Evolutionary conservation across 2,797 vertebrate genomes (phyloP), one percentile per base, ranked within the genome.

Genomic region (Staurois parvus): DNA sequence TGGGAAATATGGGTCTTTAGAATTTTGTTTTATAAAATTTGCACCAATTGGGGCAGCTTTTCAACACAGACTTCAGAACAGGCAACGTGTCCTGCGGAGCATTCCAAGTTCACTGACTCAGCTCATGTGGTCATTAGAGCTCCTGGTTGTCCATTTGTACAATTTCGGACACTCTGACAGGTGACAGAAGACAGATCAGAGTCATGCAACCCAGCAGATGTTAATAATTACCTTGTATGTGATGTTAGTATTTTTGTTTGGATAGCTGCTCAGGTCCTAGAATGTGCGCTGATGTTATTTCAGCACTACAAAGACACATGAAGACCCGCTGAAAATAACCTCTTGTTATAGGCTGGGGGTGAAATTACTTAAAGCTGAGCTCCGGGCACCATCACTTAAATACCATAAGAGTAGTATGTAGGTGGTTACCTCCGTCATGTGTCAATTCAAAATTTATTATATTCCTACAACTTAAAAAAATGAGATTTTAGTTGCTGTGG

Each of bases 201-300:
- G 95, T 94, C 96, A 92, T 91, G 91, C 37, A 93, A 95, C 94
- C 96, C 94, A 92, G 94, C 95, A 96, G 95, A 96, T 92, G 95
- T 95, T 95, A 95, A 89, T 96, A 94, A 96, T 98, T 96, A 97
- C 93, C 91, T 93, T 90, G 94, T 91, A 87, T 90, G 88, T 89
- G 75, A 84, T 76, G 73, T 64, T 64, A 83, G 78, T 78, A 78
- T 84, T 84, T 84, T 78, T 84, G 83, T 84, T 70, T 84, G 75
- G 83, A 84, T 78, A 78, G 75, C 83, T 84, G 83, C 68, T 84
- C 73, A 15, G 59, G 34, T 84, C 59, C 45, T 19, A 84, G 69
- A 72, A 72, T 64, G 45, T 72, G 26, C 19, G 29, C 28, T 42
- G 21, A 15, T 84, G 52, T 42, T 69, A 52, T 21, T 37, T 32